Evolutionary conservation across 1,140 invertebrate genomes (phyloP).

Genomic region (Coptotermes formosanus): DNA sequence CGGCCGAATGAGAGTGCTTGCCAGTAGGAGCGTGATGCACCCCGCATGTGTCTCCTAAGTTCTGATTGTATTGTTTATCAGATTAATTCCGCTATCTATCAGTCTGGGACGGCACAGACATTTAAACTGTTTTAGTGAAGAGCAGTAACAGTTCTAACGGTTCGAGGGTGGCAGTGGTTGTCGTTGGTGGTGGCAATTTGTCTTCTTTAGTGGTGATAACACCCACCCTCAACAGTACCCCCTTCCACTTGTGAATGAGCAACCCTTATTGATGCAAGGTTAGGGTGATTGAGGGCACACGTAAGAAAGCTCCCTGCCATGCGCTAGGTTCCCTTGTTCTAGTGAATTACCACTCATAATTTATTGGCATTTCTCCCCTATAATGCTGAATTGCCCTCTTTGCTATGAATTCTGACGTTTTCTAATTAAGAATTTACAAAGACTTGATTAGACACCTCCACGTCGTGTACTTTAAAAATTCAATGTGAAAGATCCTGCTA

Average conservation of each 20-base stretch:
- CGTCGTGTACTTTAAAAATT: not conserved
- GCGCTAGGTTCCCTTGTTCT: not conserved
- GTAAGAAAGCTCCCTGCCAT: not conserved
- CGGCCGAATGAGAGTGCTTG: not conserved
- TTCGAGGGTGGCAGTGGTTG: not conserved
- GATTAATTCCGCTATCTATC: conserved; percentile 26
- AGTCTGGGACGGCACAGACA: not conserved
- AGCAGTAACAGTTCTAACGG: not conserved
- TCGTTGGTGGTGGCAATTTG: conserved; percentile 23
- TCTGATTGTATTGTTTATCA: conserved; percentile 20
- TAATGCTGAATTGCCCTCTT: not conserved
- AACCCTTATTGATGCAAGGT: conserved; percentile 9
- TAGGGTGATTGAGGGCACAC: not conserved
- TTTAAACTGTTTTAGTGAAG: not conserved
- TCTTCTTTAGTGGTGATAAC: conserved; percentile 26
- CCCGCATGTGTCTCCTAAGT: not conserved
- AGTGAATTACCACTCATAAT: not conserved
- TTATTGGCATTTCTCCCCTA: not conserved
- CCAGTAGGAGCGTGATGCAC: not conserved
- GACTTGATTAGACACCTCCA: not conserved
- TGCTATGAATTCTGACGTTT: not conserved
- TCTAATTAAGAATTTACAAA: not conserved
- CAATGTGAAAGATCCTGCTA: no score
- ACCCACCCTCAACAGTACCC: not conserved
- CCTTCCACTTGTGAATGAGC: not conserved